Evolutionary conservation across 2,888 invertebrate species (phyloP).

Genomic region (Achlya flavicornis): DNA sequence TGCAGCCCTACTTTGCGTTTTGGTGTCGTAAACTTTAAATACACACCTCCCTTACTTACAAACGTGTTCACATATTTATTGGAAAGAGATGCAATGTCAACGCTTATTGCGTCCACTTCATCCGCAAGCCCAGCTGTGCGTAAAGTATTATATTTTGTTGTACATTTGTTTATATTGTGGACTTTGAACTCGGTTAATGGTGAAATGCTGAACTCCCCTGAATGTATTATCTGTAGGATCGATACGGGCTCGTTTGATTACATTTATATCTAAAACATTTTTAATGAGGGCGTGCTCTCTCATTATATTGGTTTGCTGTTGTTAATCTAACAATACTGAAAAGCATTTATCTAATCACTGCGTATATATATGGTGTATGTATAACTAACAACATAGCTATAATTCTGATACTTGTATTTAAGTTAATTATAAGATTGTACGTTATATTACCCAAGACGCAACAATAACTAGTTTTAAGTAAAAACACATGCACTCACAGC

Average conservation of each 20-base stretch:
- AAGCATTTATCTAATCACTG: background rate
- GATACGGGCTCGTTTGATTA: slow-evolving; percentile 52
- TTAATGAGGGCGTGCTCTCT: slow-evolving; percentile 44
- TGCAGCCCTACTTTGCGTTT: slow-evolving; percentile 81
- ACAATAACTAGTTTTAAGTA: slow-evolving; percentile 35
- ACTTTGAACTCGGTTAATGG: slow-evolving; percentile 79
- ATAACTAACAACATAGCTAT: background rate
- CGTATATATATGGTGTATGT: too few species aligned
- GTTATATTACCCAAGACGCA: slow-evolving; percentile 34
- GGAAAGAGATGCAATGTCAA: slow-evolving; percentile 76
- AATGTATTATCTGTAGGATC: slow-evolving; percentile 63
- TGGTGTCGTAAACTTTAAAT: slow-evolving; percentile 65
- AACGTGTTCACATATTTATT: slow-evolving; percentile 54
- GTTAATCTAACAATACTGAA: slow-evolving; percentile 9
- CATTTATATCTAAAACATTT: slow-evolving; percentile 39
- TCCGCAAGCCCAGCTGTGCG: slow-evolving; percentile 73
- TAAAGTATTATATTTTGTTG: slow-evolving; percentile 61
- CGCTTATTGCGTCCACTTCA: slow-evolving; percentile 62
- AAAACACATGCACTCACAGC: slow-evolving; percentile 56
- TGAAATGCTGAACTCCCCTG: slow-evolving; percentile 66
- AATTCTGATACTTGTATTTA: background rate
- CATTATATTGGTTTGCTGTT: slow-evolving; percentile 19
- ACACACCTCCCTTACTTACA: slow-evolving; percentile 63
- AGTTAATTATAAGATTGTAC: background rate
- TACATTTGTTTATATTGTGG: slow-evolving; percentile 74